Percentiles rank a stretch among this genome's conserved stretches.
Conservation (phyloP, 2,797 vertebrate species). For the Microctenopoma lineatum region DNA sequence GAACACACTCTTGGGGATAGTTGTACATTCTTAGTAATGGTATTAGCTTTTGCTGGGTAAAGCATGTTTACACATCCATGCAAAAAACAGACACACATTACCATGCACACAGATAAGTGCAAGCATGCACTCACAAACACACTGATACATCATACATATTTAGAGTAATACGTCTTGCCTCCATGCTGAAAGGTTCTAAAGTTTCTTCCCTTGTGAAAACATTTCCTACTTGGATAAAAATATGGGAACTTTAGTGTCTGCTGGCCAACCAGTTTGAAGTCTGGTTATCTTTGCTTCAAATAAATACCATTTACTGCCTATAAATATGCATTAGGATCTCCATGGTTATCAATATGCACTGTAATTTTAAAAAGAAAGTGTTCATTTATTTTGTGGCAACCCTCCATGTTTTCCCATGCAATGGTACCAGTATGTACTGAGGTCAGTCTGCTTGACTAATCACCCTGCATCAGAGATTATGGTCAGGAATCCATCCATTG, state of each 20-base stretch:
- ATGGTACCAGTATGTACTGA: neutral
- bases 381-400: conserved; percentile 1
- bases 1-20: conserved; percentile 62
- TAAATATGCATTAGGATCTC: neutral
- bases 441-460: conserved; percentile 46
- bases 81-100: conserved; percentile 6
- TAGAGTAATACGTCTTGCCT: conserved; percentile 6
- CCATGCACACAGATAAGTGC: conserved; percentile 20
- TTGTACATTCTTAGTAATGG: conserved; percentile 58
- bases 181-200: conserved; percentile 37
- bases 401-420: conserved; percentile 12
- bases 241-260: conserved; percentile 11
- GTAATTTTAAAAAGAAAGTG: neutral
- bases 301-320: conserved; percentile 19
- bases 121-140: neutral
- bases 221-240: conserved; percentile 29
- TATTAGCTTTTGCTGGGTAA: conserved; percentile 59
- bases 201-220: conserved; percentile 31
- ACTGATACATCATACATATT: conserved; percentile 22
- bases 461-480: conserved; percentile 42
- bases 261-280: conserved; percentile 16
- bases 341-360: neutral
- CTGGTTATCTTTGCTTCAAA: conserved; percentile 25
- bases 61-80: conserved; percentile 41
- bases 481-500: conserved; percentile 51